These are phyloP conservation scores for Noctua pronuba DNA, from an alignment of 2,888 invertebrate genomes.

Conservation along the genomic window DNA sequence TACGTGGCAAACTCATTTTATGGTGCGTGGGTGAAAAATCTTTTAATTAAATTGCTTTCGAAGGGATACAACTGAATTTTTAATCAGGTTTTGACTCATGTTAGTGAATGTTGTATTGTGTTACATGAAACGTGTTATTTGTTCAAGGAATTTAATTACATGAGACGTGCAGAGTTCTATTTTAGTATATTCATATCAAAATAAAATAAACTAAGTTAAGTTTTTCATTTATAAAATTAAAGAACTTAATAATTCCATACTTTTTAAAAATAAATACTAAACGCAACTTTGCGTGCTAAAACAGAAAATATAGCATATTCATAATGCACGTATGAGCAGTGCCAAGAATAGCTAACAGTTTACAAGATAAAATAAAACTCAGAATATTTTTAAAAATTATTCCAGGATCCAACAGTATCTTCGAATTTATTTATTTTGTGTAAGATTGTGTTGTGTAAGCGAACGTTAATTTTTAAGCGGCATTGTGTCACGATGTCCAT, in stretches of 20 bases:
- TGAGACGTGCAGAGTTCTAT: not conserved
- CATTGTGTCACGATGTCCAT: conserved; percentile 74
- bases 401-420: conserved; percentile 17
- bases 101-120: conserved; percentile 11
- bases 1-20: conserved; percentile 80
- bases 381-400: conserved; percentile 25
- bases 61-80: conserved; percentile 46
- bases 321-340: conserved; percentile 28
- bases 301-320: conserved; percentile 5
- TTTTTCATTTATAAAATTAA: not conserved
- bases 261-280: conserved; percentile 12
- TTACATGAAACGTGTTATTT: conserved; percentile 3
- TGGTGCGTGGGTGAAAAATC: conserved; percentile 76
- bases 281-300: not conserved
- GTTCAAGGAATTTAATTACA: conserved; percentile 1
- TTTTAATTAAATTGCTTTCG: conserved; percentile 75
- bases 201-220: not conserved
- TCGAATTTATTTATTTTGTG: conserved; percentile 61
- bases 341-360: conserved; percentile 33
- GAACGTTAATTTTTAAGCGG: conserved; percentile 84
- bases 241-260: not conserved
- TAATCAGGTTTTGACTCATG: conserved; percentile 43
- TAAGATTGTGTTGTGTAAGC: conserved; percentile 61
- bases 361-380: conserved; percentile 30
- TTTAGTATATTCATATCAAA: not conserved